Conservation (phyloP, 2,797 vertebrate species). For the Gallirallus australis region DNA sequence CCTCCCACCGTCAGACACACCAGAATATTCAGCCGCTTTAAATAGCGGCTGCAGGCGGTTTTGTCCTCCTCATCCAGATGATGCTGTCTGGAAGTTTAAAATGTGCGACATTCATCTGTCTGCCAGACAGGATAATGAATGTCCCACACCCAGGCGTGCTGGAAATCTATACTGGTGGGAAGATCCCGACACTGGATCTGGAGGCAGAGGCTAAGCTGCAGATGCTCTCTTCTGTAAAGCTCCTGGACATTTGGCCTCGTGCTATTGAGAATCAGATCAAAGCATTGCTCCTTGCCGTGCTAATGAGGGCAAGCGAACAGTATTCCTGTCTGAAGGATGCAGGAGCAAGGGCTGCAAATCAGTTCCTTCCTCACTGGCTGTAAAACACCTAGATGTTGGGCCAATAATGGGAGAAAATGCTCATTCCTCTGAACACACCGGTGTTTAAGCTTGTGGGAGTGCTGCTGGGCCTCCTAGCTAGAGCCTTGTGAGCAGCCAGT, state of each 20-base stretch:
- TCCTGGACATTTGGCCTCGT: not conserved
- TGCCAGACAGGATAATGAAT: not conserved
- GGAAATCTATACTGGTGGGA: not conserved
- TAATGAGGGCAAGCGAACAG: not conserved
- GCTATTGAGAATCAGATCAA: not conserved
- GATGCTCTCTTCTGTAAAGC: not conserved
- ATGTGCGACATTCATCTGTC: not conserved
- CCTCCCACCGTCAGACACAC: not conserved
- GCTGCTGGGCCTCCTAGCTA: not conserved
- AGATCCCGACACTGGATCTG: not conserved
- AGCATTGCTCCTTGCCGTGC: not conserved
- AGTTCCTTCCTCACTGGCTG: not conserved
- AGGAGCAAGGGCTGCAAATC: not conserved
- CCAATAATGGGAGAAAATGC: not conserved
- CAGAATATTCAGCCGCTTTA: not conserved
- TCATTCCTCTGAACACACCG: not conserved
- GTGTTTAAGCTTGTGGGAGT: not conserved
- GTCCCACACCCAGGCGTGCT: not conserved
- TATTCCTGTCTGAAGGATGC: not conserved
- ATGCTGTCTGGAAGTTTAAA: slow-evolving; percentile 41
- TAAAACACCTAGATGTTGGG: not conserved
- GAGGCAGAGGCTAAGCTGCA: not conserved
- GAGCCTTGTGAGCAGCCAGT: not conserved
- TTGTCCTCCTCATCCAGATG: not conserved
- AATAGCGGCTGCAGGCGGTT: slow-evolving; percentile 4